Base-by-base conservation (phyloP, 2,113 vertebrate species). In the Rhinoderma darwinii region DNA sequence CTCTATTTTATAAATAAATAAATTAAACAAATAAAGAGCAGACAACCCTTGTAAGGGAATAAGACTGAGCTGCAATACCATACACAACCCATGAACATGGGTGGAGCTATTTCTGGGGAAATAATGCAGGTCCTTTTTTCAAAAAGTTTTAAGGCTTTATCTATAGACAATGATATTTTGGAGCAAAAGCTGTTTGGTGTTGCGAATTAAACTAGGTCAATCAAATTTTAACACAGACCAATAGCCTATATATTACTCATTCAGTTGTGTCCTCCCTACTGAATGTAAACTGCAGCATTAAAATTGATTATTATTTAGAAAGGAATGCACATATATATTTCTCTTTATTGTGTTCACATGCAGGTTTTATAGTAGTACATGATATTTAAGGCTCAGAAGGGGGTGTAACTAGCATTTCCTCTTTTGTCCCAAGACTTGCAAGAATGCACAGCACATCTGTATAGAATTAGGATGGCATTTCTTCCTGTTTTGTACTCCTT, bases 371-470 rank as follows among this genome's bases (percentile, higher is more conserved):
- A 90, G n/a, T 63, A 44, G 22, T 66, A 88, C 90, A 89, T 91
- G 84, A 89, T 91, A 90, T 90, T 90, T 89, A 87, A 66, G 82
- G 89, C 91, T 91, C 80, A 89, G 90, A 88, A 88, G 87, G 88
- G 88, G 89, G 90, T 92, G 90, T 93, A 90, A 91, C 90, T 91
- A 93, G 94, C 92, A 93, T 94, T 95, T 95, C 92, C 91, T 95
- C 93, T 94, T 90, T 91, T 91, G 93, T 91, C 91, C 92, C 88
- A 94, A 93, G 92, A 92, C 92, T 90, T 91, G 92, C 90, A 95
- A 91, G 93, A 94, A 94, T 93, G 93, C 89, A 91, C 47, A 89
- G 90, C 89, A 94, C 94, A 94, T 94, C 93, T 94, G 93, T 92
- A 91, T 90, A 85, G 91, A 94, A 95, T 95, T 95, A 95, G 79